Evolutionary conservation across 2,888 invertebrate species (phyloP).

Genomic region (Idaea straminata): DNA sequence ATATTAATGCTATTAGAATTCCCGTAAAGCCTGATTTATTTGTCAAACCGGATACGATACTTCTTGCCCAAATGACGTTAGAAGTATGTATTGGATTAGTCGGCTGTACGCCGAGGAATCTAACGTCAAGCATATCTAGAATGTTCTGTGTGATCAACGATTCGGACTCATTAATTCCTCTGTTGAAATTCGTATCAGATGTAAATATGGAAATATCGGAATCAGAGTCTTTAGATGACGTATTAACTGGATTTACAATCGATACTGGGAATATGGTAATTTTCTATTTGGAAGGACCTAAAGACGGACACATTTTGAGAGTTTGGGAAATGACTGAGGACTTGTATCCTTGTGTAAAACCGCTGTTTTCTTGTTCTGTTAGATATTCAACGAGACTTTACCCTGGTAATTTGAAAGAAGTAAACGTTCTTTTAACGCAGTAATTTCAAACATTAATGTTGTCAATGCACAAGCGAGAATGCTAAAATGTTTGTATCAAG

Average conservation of each 20-base stretch:
- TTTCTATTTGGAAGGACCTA: slow-evolving; percentile 61
- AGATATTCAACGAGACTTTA: slow-evolving; percentile 55
- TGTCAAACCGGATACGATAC: slow-evolving; percentile 46
- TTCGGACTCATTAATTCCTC: slow-evolving; percentile 33
- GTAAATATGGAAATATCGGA: slow-evolving; percentile 44
- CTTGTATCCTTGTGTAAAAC: slow-evolving; percentile 47
- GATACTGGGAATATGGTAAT: slow-evolving; percentile 54
- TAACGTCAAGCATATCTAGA: slow-evolving; percentile 48
- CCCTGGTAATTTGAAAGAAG: slow-evolving; percentile 27
- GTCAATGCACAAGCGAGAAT: too few species aligned
- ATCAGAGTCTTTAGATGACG: slow-evolving; percentile 29
- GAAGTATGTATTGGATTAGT: slow-evolving; percentile 62
- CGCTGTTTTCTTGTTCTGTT: slow-evolving; percentile 54
- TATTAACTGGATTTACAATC: slow-evolving; percentile 63
- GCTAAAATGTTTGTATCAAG: too few species aligned
- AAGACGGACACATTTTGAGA: slow-evolving; percentile 51
- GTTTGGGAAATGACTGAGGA: slow-evolving; percentile 59
- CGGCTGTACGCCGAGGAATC: slow-evolving; percentile 51
- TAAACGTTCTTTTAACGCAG: not conserved
- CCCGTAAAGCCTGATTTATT: slow-evolving; percentile 37
- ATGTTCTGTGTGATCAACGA: slow-evolving; percentile 49
- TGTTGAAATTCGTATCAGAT: slow-evolving; percentile 44
- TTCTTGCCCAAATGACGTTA: slow-evolving; percentile 63
- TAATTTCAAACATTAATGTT: not conserved
- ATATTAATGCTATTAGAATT: slow-evolving; percentile 53